phyloP scores from a whole-genome alignment of 1,140 invertebrate genomes.

The Hylaeus volcanicus region DNA sequence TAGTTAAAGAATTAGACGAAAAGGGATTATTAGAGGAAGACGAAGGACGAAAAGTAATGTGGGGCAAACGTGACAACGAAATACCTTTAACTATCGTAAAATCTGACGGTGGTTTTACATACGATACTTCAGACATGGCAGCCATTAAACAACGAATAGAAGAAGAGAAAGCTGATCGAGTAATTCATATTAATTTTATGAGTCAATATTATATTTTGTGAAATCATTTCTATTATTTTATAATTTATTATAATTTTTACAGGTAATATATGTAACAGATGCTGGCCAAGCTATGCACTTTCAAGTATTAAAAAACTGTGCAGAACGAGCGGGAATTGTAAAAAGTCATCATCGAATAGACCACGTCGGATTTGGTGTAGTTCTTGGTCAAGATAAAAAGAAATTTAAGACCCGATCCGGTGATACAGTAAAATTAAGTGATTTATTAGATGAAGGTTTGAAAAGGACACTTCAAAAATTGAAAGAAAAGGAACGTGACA shows the following conservation, averaged over 20 bases:
- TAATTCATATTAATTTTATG: constrained; percentile 36
- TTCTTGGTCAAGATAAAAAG: constrained; percentile 98
- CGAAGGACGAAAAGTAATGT: constrained; percentile 97
- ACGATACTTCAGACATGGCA: constrained; percentile 99
- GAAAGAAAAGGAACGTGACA: constrained; percentile 94
- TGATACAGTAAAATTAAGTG: constrained; percentile 94
- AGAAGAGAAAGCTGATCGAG: constrained; percentile 93
- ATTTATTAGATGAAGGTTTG: constrained; percentile 97
- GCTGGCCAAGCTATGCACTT: constrained; percentile 94
- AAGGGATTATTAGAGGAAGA: constrained; percentile 90
- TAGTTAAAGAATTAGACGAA: constrained; percentile 91
- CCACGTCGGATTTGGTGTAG: constrained; percentile 97
- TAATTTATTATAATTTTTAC: constrained; percentile 27
- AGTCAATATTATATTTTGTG: neutral
- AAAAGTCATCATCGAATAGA: constrained; percentile 86
- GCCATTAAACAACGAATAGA: constrained; percentile 92
- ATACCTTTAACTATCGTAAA: constrained; percentile 98
- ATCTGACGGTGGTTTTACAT: constrained; percentile 99
- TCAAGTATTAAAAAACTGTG: constrained; percentile 87
- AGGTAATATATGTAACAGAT: constrained; percentile 97
- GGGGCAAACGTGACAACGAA: constrained; percentile 82
- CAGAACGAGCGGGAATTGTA: constrained; percentile 86
- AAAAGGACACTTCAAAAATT: constrained; percentile 92
- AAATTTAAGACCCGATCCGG: constrained; percentile 99
- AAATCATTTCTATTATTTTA: neutral